These are phyloP conservation scores for Belgica antarctica DNA, from an alignment of 2,888 invertebrate genomes.

Conservation along the genomic window DNA sequence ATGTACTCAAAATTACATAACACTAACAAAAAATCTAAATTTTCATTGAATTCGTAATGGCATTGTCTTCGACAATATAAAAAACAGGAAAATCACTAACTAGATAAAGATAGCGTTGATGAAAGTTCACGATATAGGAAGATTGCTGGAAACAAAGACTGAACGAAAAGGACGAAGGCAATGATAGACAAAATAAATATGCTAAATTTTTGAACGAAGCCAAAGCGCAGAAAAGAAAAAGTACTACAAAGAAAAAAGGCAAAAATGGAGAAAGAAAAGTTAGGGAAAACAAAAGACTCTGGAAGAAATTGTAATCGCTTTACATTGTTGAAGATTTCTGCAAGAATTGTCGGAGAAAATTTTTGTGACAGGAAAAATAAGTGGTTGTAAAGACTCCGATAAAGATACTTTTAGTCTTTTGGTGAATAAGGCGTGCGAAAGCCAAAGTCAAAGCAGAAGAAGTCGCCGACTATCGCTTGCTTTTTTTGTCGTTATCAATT, in stretches of 20 bases:
- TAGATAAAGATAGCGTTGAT: too few species aligned
- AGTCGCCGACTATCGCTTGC: not conserved
- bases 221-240: constrained; percentile 18
- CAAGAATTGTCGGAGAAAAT: not conserved
- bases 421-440: not conserved
- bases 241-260: constrained; percentile 19
- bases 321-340: constrained; percentile 24
- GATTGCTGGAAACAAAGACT: too few species aligned
- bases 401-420: not conserved
- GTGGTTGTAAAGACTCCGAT: not conserved
- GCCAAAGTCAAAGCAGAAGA: not conserved
- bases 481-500: constrained; percentile 23
- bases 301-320: not conserved
- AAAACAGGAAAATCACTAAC: too few species aligned
- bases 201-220: constrained; percentile 22
- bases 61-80: too few species aligned
- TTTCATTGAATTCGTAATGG: too few species aligned
- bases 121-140: too few species aligned
- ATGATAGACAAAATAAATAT: constrained; percentile 19
- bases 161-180: not conserved
- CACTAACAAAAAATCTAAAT: too few species aligned
- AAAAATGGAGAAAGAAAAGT: not conserved
- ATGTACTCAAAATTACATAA: too few species aligned
- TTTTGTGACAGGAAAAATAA: constrained; percentile 15
- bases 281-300: not conserved